A percentile compares a stretch with the other conserved stretches of the same genome.
Evolutionary conservation across 2,888 invertebrate species (phyloP).

Genomic region (Cephus rjabovi): DNA sequence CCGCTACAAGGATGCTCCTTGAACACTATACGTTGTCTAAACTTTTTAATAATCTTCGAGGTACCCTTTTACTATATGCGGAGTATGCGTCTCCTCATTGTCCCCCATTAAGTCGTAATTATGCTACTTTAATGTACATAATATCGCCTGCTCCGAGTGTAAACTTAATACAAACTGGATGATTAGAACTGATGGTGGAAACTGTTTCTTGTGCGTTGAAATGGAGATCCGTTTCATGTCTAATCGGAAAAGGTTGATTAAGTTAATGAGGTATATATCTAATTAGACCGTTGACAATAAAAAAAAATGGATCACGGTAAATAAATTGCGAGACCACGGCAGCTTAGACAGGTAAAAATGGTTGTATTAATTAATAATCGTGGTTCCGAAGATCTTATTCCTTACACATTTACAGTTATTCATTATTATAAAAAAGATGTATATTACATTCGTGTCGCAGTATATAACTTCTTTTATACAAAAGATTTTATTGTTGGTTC

Average conservation of each 20-base stretch:
- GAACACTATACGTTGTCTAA: not conserved
- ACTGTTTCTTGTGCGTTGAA: not conserved
- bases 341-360: slow-evolving; percentile 16
- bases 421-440: slow-evolving; percentile 38
- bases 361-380: slow-evolving; percentile 21
- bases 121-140: not conserved
- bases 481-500: slow-evolving; percentile 31
- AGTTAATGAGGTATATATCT: not conserved
- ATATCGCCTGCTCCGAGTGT: not conserved
- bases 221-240: not conserved
- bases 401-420: slow-evolving; percentile 31
- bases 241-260: not conserved
- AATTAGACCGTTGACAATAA: not conserved
- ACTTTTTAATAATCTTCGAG: not conserved
- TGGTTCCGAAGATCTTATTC: slow-evolving; percentile 3
- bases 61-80: not conserved
- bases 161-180: not conserved
- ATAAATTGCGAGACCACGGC: slow-evolving; percentile 1
- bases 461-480: slow-evolving; percentile 23
- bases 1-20: not conserved
- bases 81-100: not conserved
- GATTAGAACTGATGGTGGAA: not conserved
- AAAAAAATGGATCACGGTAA: not conserved
- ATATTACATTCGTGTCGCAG: slow-evolving; percentile 39
- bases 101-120: not conserved